Evolutionary conservation across 2,888 invertebrate genomes (phyloP).

Genomic region (Mimas tiliae): DNA sequence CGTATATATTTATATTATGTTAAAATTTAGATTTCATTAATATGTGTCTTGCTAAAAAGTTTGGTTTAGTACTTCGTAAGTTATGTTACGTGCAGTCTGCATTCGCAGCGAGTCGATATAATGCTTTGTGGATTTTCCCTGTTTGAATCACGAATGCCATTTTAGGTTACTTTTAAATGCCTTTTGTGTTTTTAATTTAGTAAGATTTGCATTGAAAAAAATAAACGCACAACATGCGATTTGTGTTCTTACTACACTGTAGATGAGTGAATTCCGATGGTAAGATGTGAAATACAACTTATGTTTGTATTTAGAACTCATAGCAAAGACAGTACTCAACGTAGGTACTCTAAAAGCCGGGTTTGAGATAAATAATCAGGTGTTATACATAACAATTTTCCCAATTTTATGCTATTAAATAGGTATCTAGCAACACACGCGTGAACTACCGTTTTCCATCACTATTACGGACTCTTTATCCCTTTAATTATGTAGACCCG

Average conservation of each 20-base stretch:
- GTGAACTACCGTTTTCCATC: background rate
- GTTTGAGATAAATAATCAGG: no score
- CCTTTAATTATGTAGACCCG: background rate
- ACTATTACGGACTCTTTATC: background rate
- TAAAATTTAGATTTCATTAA: no score
- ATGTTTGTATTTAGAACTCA: no score
- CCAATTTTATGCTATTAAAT: background rate
- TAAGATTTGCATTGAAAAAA: background rate
- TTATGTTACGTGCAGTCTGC: background rate
- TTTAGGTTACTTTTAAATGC: background rate
- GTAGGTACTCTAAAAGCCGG: no score
- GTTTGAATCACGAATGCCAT: slow-evolving; percentile 14
- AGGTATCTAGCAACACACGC: background rate
- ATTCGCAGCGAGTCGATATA: background rate
- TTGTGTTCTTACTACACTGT: no score
- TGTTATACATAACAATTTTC: background rate
- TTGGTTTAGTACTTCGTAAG: no score
- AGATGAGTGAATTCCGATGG: no score
- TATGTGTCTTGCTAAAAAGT: background rate
- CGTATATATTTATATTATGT: no score
- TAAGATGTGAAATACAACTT: no score
- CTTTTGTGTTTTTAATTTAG: background rate
- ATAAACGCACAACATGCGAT: no score
- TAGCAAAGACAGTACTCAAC: no score
- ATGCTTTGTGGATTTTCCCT: slow-evolving; percentile 6